phyloP scores from a whole-genome alignment of 2,888 invertebrate genomes.

The Orthonevra nobilis region DNA sequence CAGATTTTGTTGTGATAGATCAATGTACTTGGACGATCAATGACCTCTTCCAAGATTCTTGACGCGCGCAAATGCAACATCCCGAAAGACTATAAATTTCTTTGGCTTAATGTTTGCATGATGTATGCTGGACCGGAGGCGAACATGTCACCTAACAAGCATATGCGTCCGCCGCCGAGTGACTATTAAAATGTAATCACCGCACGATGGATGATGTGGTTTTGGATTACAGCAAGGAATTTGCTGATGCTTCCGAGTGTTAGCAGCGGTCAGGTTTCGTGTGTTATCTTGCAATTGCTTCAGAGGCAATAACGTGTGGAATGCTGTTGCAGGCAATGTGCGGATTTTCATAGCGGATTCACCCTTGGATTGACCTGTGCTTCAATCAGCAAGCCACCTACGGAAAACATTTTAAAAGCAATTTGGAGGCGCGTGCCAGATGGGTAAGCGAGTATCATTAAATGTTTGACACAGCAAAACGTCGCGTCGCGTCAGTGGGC shows the following conservation, averaged over 20 bases:
- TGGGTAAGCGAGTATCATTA: no score
- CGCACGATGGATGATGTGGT: conserved; percentile 16
- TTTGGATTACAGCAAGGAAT: background rate
- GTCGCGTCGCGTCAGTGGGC: no score
- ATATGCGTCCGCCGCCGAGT: conserved; percentile 7
- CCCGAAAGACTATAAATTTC: background rate
- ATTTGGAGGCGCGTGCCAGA: no score
- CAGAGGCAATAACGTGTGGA: no score
- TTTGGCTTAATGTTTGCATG: background rate
- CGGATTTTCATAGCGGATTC: no score
- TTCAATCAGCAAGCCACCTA: background rate
- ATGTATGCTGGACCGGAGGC: background rate
- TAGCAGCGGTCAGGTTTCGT: background rate
- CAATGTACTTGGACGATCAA: conserved; percentile 33
- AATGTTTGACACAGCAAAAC: no score
- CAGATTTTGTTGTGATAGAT: background rate
- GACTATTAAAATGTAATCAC: conserved; percentile 34
- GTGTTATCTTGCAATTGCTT: background rate
- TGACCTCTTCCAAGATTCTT: conserved; percentile 32
- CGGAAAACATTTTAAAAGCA: no score
- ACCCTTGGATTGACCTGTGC: no score
- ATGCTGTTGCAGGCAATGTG: no score
- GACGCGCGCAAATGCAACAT: conserved; percentile 3
- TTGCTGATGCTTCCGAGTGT: background rate
- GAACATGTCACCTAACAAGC: conserved; percentile 28